Conservation (phyloP, 2,113 vertebrate species). For the Mormyrus iriodes region DNA sequence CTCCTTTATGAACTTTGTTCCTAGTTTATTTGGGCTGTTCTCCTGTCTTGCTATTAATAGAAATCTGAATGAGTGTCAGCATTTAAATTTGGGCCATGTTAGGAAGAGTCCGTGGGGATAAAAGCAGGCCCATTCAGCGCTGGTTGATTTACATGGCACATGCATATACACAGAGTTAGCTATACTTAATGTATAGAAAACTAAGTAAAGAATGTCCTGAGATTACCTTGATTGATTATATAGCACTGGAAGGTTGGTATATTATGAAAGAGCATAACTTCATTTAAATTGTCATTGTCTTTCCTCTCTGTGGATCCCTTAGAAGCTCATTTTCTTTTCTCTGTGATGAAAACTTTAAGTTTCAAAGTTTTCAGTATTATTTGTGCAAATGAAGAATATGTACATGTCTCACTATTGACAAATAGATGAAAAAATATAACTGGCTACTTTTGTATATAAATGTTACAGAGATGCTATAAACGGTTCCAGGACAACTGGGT, state of each 20-base stretch:
- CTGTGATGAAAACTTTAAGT: neutral
- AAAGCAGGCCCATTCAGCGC: neutral
- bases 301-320: neutral
- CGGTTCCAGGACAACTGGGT: neutral
- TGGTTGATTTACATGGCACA: neutral
- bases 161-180: neutral
- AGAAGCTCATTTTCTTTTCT: neutral
- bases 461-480: neutral
- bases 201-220: neutral
- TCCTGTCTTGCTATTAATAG: constrained; percentile 16
- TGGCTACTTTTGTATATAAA: neutral
- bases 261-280: neutral
- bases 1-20: neutral
- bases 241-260: neutral
- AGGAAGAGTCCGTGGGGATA: neutral
- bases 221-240: neutral
- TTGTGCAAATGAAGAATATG: neutral
- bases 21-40: neutral
- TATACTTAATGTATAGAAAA: neutral
- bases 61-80: constrained; percentile 15
- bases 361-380: neutral
- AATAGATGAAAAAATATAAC: neutral
- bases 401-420: neutral
- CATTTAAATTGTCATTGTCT: neutral
- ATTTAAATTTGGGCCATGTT: constrained; percentile 10